phyloP scores from a whole-genome alignment of 2,888 invertebrate species.

The Eumerus sabulonum region DNA sequence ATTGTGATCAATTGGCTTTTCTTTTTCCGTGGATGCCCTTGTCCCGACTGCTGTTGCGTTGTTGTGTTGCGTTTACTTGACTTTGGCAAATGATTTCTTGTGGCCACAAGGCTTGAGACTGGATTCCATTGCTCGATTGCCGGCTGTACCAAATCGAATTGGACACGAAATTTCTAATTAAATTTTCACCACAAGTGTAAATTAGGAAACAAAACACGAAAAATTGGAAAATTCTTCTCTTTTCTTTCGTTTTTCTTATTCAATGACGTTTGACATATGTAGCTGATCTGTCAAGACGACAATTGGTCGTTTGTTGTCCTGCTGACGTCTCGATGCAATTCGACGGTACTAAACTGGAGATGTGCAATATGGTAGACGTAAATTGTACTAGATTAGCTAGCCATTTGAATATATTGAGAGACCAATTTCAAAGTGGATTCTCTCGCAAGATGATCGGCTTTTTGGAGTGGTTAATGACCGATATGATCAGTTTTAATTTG shows the following conservation, averaged over 20 bases:
- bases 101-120: slow-evolving; percentile 1
- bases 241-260: slow-evolving; percentile 31
- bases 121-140: slow-evolving; percentile 21
- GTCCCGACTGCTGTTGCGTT: too few species aligned
- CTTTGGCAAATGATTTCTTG: neutral
- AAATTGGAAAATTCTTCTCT: slow-evolving; percentile 36
- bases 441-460: too few species aligned
- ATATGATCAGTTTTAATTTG: too few species aligned
- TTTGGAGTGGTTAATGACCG: too few species aligned
- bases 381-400: too few species aligned
- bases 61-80: slow-evolving; percentile 3
- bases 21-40: slow-evolving; percentile 15
- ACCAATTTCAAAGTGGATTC: too few species aligned
- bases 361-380: slow-evolving; percentile 3
- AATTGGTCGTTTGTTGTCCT: slow-evolving; percentile 30
- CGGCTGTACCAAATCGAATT: slow-evolving; percentile 17
- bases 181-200: slow-evolving; percentile 44
- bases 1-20: slow-evolving; percentile 9
- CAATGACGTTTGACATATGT: slow-evolving; percentile 63
- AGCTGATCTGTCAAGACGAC: slow-evolving; percentile 37
- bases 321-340: slow-evolving; percentile 11
- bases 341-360: slow-evolving; percentile 37
- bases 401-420: too few species aligned
- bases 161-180: slow-evolving; percentile 16
- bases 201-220: slow-evolving; percentile 66